phyloP scores from a whole-genome alignment of 2,797 vertebrate species.

The Ptychobarbus kaznakovi region DNA sequence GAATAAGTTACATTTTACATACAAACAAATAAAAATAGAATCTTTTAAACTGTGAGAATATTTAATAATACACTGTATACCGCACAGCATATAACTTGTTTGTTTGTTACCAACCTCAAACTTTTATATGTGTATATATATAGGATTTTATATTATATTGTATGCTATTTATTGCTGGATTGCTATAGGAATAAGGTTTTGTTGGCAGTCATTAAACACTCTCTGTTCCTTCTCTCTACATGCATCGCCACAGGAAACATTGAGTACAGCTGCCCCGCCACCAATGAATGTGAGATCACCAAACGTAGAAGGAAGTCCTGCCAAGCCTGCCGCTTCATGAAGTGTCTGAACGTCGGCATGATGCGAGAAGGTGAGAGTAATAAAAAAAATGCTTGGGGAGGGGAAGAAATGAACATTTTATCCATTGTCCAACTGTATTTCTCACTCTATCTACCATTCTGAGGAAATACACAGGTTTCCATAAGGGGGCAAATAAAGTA shows the following conservation, averaged over 20 bases:
- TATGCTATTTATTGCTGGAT: background rate
- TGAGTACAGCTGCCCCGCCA: constrained; percentile 98
- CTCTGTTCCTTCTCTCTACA: constrained; percentile 65
- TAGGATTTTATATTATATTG: background rate
- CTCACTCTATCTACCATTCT: constrained; percentile 5
- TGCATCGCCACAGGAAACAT: constrained; percentile 89
- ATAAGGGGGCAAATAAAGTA: constrained; percentile 49
- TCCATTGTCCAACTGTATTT: background rate
- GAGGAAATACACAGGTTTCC: constrained; percentile 46
- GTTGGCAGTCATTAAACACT: constrained; percentile 67
- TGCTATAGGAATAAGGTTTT: constrained; percentile 31
- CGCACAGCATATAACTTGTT: background rate
- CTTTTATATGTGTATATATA: background rate
- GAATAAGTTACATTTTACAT: background rate
- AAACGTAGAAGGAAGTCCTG: constrained; percentile 99
- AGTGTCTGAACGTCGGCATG: constrained; percentile 99
- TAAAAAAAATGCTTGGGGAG: constrained; percentile 47
- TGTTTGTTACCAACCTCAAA: background rate
- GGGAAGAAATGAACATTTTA: background rate
- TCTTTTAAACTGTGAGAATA: background rate
- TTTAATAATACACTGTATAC: background rate
- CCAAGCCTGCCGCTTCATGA: constrained; percentile 99
- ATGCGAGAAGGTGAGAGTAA: constrained; percentile 96
- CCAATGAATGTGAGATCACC: constrained; percentile 98
- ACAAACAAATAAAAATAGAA: background rate